Conservation (phyloP, 2,113 vertebrate species). For the Epinephelus fuscoguttatus region DNA sequence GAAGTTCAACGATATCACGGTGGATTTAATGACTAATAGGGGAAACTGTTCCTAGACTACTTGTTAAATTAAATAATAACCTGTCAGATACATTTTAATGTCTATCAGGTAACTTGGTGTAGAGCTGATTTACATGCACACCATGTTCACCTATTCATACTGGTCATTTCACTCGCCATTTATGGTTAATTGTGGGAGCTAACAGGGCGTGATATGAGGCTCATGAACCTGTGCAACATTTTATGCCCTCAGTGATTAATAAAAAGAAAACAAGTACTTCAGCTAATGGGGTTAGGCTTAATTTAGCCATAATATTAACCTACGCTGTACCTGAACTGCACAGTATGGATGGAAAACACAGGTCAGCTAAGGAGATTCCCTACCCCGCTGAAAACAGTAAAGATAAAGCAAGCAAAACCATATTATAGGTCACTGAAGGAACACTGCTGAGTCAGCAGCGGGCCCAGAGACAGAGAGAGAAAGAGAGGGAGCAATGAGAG, state of each 20-base stretch:
- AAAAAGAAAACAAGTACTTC: constrained; percentile 41
- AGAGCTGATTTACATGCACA: constrained; percentile 17
- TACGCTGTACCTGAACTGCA: not conserved
- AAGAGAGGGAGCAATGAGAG: not conserved
- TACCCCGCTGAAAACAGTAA: constrained; percentile 26
- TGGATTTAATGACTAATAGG: not conserved
- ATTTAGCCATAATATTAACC: constrained; percentile 16
- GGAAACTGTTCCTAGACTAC: not conserved
- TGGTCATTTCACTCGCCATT: constrained; percentile 29
- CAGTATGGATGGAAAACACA: constrained; percentile 20
- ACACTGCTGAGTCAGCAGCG: constrained; percentile 74
- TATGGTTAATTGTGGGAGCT: constrained; percentile 40
- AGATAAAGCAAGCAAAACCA: constrained; percentile 62
- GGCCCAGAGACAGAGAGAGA: not conserved
- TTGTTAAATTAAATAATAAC: not conserved
- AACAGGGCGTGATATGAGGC: constrained; percentile 30
- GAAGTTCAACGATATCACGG: not conserved
- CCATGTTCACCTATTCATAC: not conserved
- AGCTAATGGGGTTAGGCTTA: constrained; percentile 8
- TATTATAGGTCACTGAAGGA: constrained; percentile 67
- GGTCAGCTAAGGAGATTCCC: constrained; percentile 55
- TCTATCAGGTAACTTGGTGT: not conserved
- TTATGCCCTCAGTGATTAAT: constrained; percentile 40
- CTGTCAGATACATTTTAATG: not conserved
- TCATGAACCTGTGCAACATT: constrained; percentile 27